These are phyloP conservation scores for Vandiemenella viatica DNA, from an alignment of 2,888 invertebrate genomes.

Conservation along the genomic window DNA sequence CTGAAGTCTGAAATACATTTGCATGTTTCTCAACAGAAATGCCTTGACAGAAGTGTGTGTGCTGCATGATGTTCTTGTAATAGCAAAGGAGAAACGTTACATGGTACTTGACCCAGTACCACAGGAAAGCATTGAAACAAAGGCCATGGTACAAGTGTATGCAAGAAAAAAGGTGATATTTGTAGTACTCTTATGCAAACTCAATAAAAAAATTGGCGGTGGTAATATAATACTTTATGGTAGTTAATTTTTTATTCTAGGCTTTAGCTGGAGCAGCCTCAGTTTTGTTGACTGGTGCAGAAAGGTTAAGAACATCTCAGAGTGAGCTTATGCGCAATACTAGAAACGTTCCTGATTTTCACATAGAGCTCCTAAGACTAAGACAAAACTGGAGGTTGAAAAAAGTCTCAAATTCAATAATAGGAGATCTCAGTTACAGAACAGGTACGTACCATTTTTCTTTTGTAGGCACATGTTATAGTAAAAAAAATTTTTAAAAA, in stretches of 20 bases:
- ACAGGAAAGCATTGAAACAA: constrained; percentile 50
- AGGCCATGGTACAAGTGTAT: constrained; percentile 77
- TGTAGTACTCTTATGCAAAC: neutral
- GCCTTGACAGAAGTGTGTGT: constrained; percentile 86
- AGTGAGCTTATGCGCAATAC: constrained; percentile 64
- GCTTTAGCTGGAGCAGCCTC: constrained; percentile 74
- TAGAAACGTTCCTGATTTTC: constrained; percentile 77
- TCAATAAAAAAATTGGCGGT: neutral
- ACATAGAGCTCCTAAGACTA: constrained; percentile 73
- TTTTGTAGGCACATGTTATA: neutral
- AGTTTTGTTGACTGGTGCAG: constrained; percentile 72
- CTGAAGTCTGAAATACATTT: neutral
- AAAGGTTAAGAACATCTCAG: constrained; percentile 65
- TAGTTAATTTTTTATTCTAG: constrained; percentile 22
- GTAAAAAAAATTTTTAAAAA: too few relatives aligned
- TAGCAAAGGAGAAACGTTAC: constrained; percentile 86
- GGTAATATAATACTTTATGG: neutral
- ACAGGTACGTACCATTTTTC: constrained; percentile 5
- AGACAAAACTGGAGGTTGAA: constrained; percentile 93
- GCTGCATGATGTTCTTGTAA: constrained; percentile 76
- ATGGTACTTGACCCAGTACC: constrained; percentile 88
- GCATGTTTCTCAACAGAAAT: constrained; percentile 35
- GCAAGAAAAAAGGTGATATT: constrained; percentile 64
- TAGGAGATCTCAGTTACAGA: constrained; percentile 89
- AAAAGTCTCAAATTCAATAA: constrained; percentile 86